Evolutionary conservation across 2,113 vertebrate genomes (phyloP).

Genomic region (Camelus dromedarius): DNA sequence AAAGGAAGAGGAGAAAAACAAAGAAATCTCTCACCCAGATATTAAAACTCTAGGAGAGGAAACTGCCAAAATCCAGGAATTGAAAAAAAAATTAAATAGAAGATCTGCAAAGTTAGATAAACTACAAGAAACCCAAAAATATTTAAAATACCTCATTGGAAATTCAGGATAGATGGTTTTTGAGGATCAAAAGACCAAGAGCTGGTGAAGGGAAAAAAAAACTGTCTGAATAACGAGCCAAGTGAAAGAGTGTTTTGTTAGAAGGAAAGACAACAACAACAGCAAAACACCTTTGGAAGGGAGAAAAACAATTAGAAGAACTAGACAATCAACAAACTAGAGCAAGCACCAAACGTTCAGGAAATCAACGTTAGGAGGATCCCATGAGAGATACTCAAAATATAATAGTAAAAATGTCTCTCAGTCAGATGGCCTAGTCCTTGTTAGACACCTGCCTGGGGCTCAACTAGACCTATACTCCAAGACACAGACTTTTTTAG

Average conservation of each 20-base stretch:
- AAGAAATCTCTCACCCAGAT: slow-evolving; percentile 13
- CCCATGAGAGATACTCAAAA: not conserved
- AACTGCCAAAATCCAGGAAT: slow-evolving; percentile 33
- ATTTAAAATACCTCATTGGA: slow-evolving; percentile 28
- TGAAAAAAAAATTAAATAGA: not conserved
- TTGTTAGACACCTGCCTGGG: not conserved
- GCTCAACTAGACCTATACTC: not conserved
- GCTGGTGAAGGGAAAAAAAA: slow-evolving; percentile 45
- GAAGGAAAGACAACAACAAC: not conserved
- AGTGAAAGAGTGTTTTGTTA: not conserved
- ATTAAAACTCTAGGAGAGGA: slow-evolving; percentile 39
- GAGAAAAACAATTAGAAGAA: not conserved
- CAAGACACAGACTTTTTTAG: not conserved
- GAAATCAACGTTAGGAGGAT: not conserved
- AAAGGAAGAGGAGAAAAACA: not conserved
- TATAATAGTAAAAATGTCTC: not conserved
- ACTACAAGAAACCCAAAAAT: not conserved
- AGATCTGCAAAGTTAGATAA: slow-evolving; percentile 41
- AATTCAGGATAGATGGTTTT: slow-evolving; percentile 32
- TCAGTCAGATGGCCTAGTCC: not conserved
- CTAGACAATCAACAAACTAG: not conserved
- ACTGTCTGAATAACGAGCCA: not conserved
- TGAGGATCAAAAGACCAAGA: slow-evolving; percentile 7
- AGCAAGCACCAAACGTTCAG: not conserved
- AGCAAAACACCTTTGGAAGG: not conserved